A percentile compares a stretch with the other conserved stretches of the same genome.
These are phyloP conservation scores for Eurosta solidaginis DNA, from an alignment of 1,140 invertebrate species.

Conservation along the genomic window DNA sequence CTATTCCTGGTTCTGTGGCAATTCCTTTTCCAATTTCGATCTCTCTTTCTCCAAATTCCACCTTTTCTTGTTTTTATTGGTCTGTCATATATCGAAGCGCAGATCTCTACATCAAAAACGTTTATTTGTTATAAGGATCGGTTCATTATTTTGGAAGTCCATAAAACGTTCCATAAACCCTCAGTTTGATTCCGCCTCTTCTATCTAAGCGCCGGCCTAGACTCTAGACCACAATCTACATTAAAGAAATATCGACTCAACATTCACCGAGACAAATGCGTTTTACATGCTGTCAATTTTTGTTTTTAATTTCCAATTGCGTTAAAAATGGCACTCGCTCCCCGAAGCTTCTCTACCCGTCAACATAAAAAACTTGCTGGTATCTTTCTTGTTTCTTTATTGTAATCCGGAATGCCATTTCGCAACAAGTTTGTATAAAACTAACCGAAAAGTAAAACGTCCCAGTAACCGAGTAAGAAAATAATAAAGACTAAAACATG, in stretches of 20 bases:
- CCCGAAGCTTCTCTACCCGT: not conserved
- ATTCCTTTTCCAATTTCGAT: no score
- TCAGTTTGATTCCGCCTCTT: no score
- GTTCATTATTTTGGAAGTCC: no score
- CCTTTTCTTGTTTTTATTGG: no score
- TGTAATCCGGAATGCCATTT: not conserved
- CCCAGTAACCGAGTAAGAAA: constrained; percentile 9
- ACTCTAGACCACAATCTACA: no score
- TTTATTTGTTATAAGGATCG: no score
- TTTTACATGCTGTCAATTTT: not conserved
- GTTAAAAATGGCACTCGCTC: not conserved
- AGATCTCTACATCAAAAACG: no score
- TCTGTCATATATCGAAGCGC: no score
- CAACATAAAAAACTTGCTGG: not conserved
- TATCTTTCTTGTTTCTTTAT: not conserved
- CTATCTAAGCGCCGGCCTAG: no score
- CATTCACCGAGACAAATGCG: not conserved
- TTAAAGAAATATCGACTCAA: not conserved
- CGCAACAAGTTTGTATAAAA: constrained; percentile 27
- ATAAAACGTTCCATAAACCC: no score
- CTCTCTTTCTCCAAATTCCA: no score
- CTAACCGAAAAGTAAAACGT: constrained; percentile 14
- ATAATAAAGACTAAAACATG: not conserved
- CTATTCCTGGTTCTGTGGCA: no score
- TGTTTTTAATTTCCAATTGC: not conserved